Evolutionary conservation across 1,140 invertebrate genomes (phyloP).

Genomic region (Tetranychus urticae): DNA sequence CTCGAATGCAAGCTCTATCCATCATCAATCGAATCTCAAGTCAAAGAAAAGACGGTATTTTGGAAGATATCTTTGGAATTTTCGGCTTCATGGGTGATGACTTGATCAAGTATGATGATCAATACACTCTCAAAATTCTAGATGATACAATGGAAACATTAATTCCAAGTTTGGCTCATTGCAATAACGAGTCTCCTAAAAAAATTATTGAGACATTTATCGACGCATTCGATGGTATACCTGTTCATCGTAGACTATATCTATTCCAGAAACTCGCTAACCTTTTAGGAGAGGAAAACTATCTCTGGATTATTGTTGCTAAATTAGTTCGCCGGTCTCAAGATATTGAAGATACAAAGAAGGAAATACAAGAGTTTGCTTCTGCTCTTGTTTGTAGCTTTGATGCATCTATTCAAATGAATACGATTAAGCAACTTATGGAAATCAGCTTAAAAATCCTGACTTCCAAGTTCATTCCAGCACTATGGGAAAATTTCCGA

Average conservation of each 20-base stretch:
- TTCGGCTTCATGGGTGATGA: conserved; percentile 87
- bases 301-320: conserved; percentile 32
- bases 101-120: conserved; percentile 66
- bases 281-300: conserved; percentile 36
- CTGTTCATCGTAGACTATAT: conserved; percentile 52
- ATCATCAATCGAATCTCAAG: conserved; percentile 44
- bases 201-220: conserved; percentile 65
- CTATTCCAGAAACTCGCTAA: conserved; percentile 56
- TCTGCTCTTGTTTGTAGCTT: not conserved
- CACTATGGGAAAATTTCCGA: not conserved
- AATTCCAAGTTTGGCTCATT: conserved; percentile 49
- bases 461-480: not conserved
- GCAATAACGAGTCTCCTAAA: conserved; percentile 12
- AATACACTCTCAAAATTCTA: conserved; percentile 79
- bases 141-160: conserved; percentile 66
- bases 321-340: conserved; percentile 18
- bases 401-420: not conserved
- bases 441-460: not conserved
- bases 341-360: not conserved
- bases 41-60: conserved; percentile 37
- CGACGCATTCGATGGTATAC: conserved; percentile 62
- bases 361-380: not conserved
- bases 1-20: conserved; percentile 66
- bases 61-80: conserved; percentile 76
- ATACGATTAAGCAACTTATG: not conserved